Base-by-base conservation (phyloP, 2,888 invertebrate species). In the Oscheius myriophilus region DNA sequence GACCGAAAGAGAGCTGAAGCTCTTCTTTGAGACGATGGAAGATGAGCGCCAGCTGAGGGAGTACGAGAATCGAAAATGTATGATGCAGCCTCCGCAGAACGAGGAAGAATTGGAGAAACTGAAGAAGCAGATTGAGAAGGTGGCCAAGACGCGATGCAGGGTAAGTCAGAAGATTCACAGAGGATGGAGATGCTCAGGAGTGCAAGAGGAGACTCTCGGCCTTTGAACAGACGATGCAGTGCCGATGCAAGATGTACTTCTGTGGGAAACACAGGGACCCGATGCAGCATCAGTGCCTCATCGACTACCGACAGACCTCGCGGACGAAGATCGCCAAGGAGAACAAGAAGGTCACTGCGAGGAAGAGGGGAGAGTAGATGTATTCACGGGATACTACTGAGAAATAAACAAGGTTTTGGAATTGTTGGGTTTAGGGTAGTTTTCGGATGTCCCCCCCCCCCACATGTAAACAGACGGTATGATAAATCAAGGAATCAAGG, bases 251-350 rank as follows among this genome's bases (percentile, higher is more conserved):
- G 14, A 51, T 55, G 11, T 59, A 70, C 55, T 82, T 78, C 64
- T 82, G 81, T 61, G 62, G 69, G 26, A 69, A 68, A 12, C 81
- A 82, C 58, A 72, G 75, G 26, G 58, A 63, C n/a, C 77, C 81
- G 16, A 58, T 69, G 21, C 43, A 51, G 18, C 82, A 82, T 51
- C 62, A 64, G 26, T 81, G 81, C 66, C 65, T 62, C 52, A 73
- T 81, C 51, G 80, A 81, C 65, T 80, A 80, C 66, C 80, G 80
- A 59, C 76, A 77, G 62, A 69, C 69, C 33, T 75, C 70, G 14
- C 71, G 77, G 33, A 72, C 57, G 45, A 75, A 79, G 61, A 67
- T 81, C 68, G 61, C 68, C 58, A 78, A 76, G 70, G n/a, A 39
- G 16, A n/a, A 11, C 26, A 25, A 1, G 53, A 54, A 54, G 33